Evolutionary conservation across 2,888 invertebrate species (phyloP).

Genomic region (Yponomeuta evonymella): DNA sequence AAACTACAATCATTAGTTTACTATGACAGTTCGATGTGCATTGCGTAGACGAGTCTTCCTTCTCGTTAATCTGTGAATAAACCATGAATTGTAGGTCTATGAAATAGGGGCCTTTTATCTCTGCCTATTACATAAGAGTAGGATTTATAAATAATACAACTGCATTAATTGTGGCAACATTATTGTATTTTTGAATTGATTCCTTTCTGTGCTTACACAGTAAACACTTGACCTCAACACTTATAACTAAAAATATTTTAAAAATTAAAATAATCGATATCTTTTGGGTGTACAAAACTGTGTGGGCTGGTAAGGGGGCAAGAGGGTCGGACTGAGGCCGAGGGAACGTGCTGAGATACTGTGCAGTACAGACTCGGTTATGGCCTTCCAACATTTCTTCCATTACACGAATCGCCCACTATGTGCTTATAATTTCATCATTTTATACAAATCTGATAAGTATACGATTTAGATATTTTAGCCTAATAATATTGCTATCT

Average conservation of each 20-base stretch:
- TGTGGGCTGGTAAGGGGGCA: slow-evolving; percentile 48
- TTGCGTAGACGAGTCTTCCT: too few relatives aligned
- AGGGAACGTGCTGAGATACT: slow-evolving; percentile 67
- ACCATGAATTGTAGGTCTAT: too few relatives aligned
- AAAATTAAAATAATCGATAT: slow-evolving; percentile 69
- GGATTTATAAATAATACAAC: slow-evolving; percentile 44
- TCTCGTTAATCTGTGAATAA: too few relatives aligned
- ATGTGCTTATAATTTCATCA: slow-evolving; percentile 62
- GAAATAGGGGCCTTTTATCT: too few relatives aligned
- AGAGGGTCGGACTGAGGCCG: slow-evolving; percentile 17
- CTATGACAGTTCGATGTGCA: too few relatives aligned
- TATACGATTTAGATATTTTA: slow-evolving; percentile 71
- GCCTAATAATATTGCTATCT: slow-evolving; percentile 74
- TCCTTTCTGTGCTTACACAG: slow-evolving; percentile 82
- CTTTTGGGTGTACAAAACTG: slow-evolving; percentile 54
- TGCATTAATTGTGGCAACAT: slow-evolving; percentile 79
- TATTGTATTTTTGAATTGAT: slow-evolving; percentile 82
- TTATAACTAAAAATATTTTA: slow-evolving; percentile 82
- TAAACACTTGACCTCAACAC: slow-evolving; percentile 82
- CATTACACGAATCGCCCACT: slow-evolving; percentile 22
- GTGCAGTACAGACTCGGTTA: slow-evolving; percentile 53
- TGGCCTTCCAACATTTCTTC: neutral
- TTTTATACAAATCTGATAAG: slow-evolving; percentile 69
- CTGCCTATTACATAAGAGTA: neutral
- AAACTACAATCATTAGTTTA: too few relatives aligned